Evolutionary conservation across 37 sponge, comb jelly and placozoan genomes (phyloP), one percentile per base, ranked within the genome.

Genomic region (Lycopodina hypogea): DNA sequence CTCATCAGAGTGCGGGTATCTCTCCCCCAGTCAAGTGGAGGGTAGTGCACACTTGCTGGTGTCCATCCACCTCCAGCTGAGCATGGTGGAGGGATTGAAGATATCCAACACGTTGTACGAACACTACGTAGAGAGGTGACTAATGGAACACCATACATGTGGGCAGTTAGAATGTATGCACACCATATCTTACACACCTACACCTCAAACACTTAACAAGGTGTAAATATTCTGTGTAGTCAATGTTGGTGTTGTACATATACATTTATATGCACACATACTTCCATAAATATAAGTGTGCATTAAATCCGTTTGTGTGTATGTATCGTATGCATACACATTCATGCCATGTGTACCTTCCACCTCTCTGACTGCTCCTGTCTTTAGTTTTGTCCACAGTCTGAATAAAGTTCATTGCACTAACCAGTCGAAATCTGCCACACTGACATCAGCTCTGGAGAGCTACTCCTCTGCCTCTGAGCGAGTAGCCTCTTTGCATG

Each of bases 71-170:
- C 73, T 73, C 51, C 78, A 59, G 50, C 86, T 81, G 52, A 80
- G 68, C 39, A 45, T 28, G 36, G 77, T 61, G 36, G 26, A 56
- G 37, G 63, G 42, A 6, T n/a, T 39, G 4, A 19, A n/a, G 41
- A 32, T 56, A 15, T 42, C 62, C 69, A 95, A 95, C 76, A 42
- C 72, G 36, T 42, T 68, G 3, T 95, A 72, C 69, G 72, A 95
- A 69, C 74, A 86, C 85, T 91, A 86, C 68, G 87, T 86, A 9
- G 87, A 89, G 38, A 77, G 89, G 92, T 95, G 28, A n/a, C n/a
- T n/a, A n/a, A n/a, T 2, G 60, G 37, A 51, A 51, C 48, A 7
- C 32, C 17, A 35, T 12, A 45, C 6, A 19, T n/a, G n/a, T n/a
- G n/a, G n/a, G n/a, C n/a, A n/a, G n/a, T n/a, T n/a, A 36, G n/a